Evolutionary conservation across 2,113 vertebrate species (phyloP).

Genomic region (Falcunculus frontatus): DNA sequence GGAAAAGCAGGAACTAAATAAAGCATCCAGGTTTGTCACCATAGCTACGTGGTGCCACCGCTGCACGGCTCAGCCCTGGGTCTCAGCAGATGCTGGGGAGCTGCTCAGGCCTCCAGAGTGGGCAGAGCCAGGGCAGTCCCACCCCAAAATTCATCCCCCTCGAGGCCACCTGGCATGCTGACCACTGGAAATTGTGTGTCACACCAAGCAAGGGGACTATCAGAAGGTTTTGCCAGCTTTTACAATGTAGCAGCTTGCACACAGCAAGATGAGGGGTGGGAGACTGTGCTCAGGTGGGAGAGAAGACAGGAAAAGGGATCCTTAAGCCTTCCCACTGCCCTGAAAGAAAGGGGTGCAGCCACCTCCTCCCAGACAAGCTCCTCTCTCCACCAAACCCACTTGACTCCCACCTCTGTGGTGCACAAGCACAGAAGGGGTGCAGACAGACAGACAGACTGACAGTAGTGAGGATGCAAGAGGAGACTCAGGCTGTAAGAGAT

Average conservation of each 20-base stretch:
- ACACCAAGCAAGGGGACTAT: not conserved
- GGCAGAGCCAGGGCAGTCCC: not conserved
- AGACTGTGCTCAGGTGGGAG: not conserved
- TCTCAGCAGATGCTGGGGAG: not conserved
- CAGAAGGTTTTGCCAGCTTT: not conserved
- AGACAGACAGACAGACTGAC: not conserved
- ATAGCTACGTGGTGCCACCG: not conserved
- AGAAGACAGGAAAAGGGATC: not conserved
- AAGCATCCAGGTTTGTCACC: not conserved
- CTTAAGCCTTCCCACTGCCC: not conserved
- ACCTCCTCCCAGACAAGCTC: not conserved
- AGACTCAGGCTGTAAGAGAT: not conserved
- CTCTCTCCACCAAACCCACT: not conserved
- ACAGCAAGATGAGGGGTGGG: not conserved
- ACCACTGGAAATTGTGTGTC: not conserved
- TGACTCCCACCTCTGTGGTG: fast-evolving
- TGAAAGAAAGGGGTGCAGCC: not conserved
- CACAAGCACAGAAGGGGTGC: not conserved
- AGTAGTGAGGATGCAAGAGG: not conserved
- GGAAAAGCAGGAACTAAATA: not conserved
- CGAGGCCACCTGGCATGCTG: fast-evolving
- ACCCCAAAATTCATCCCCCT: too few species aligned
- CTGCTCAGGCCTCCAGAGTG: not conserved
- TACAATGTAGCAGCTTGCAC: not conserved
- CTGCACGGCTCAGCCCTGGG: not conserved